These are phyloP conservation scores for Pipistrellus pygmaeus DNA, from an alignment of 2,797 vertebrate genomes.

Conservation along the genomic window DNA sequence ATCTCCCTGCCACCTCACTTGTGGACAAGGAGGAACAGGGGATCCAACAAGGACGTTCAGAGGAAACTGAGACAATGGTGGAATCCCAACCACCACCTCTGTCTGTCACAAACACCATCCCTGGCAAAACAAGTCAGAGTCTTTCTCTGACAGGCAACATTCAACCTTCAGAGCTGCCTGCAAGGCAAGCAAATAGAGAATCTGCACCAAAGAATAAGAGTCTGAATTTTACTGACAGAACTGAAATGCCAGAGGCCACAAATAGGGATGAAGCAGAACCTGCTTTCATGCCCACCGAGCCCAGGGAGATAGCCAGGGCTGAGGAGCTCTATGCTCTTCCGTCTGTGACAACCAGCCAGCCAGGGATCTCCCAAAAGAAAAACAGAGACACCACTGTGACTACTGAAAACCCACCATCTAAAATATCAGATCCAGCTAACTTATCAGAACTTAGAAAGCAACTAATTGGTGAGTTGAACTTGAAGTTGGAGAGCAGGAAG, in stretches of 20 bases:
- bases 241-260: not conserved
- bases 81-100: too few species aligned
- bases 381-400: not conserved
- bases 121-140: not conserved
- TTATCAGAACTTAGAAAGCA: not conserved
- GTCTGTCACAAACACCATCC: not conserved
- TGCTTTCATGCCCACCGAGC: rapidly evolving
- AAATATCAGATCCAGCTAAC: not conserved
- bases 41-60: too few species aligned
- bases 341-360: too few species aligned
- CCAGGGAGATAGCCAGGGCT: not conserved
- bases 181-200: not conserved
- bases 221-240: not conserved
- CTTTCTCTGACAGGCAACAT: not conserved
- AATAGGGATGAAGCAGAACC: not conserved
- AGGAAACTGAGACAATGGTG: not conserved
- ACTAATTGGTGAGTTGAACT: not conserved
- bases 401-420: not conserved
- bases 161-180: rapidly evolving
- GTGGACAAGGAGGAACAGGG: not conserved
- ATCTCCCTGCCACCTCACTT: not conserved
- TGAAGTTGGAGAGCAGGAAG: not conserved
- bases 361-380: not conserved
- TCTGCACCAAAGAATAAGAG: rapidly evolving
- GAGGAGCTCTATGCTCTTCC: not conserved